Conservation (phyloP, 1,140 invertebrate genomes). For the Anagrus nilaparvatae region DNA sequence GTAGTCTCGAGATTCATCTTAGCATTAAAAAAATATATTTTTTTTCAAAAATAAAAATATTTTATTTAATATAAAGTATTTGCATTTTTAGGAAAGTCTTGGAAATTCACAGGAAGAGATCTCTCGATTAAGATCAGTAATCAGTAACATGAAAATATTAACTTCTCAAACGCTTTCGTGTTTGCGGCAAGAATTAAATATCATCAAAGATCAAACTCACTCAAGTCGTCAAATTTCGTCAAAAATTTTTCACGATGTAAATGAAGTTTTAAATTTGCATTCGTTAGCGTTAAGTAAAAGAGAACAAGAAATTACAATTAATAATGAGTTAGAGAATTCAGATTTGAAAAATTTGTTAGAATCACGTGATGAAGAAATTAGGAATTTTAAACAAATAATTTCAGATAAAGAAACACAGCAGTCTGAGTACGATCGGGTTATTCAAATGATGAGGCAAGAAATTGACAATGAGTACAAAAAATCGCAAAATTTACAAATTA, state of each 20-base stretch:
- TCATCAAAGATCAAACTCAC: constrained; percentile 43
- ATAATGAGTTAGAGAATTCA: constrained; percentile 56
- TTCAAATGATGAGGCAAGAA: constrained; percentile 32
- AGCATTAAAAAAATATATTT: too few species aligned
- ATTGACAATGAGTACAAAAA: constrained; percentile 34
- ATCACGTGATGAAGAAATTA: constrained; percentile 48
- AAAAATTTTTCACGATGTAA: constrained; percentile 45
- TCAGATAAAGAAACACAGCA: constrained; percentile 31
- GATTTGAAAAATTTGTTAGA: constrained; percentile 46
- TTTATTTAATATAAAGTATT: neutral
- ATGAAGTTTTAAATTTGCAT: constrained; percentile 43
- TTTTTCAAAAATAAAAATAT: constrained; percentile 2
- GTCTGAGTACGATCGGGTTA: constrained; percentile 27
- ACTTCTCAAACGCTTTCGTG: constrained; percentile 41
- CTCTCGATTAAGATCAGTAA: constrained; percentile 30
- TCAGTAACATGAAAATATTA: constrained; percentile 29
- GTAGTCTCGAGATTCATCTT: too few species aligned
- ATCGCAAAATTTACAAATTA: constrained; percentile 24
- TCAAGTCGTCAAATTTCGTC: constrained; percentile 43
- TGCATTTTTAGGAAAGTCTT: constrained; percentile 42
- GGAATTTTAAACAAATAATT: constrained; percentile 28
- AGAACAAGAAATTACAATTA: constrained; percentile 48
- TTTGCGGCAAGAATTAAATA: constrained; percentile 50
- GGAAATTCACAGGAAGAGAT: constrained; percentile 36
- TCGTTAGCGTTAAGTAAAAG: constrained; percentile 46